Conservation (phyloP, 2,113 vertebrate genomes). For the Nycticebus coucang region DNA sequence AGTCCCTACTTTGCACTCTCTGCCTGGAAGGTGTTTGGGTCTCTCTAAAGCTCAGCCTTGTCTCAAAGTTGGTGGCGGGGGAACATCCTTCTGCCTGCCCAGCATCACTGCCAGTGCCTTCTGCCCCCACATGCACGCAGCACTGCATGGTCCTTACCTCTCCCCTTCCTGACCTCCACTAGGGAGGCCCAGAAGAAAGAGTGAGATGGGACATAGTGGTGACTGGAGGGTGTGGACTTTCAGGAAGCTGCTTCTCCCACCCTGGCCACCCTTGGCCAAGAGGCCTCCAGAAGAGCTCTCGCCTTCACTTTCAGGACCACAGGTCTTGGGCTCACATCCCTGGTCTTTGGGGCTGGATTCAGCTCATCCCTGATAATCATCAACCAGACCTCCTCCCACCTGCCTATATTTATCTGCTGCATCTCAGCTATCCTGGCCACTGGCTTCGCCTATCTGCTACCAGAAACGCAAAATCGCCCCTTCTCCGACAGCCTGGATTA, state of each 20-base stretch:
- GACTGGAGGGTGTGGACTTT: background rate
- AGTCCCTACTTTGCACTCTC: background rate
- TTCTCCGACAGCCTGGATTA: conserved; percentile 80
- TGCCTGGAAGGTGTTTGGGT: too few relatives aligned
- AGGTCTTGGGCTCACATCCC: conserved; percentile 86
- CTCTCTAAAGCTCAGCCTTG: background rate
- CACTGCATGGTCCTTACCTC: background rate
- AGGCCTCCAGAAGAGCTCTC: background rate
- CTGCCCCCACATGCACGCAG: fast-evolving
- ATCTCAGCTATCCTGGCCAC: conserved; percentile 75
- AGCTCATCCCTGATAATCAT: conserved; percentile 84
- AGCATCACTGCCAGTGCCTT: background rate
- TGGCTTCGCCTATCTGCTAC: conserved; percentile 83
- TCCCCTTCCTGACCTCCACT: background rate
- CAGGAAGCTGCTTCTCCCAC: background rate
- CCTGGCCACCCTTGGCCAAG: background rate
- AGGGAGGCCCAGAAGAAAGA: background rate
- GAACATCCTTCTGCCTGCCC: fast-evolving
- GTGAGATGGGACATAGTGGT: background rate
- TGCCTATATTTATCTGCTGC: conserved; percentile 86
- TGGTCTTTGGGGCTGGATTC: conserved; percentile 83
- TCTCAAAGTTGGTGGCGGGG: background rate
- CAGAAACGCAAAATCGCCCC: conserved; percentile 84
- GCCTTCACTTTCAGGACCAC: conserved; percentile 83
- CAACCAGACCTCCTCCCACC: conserved; percentile 72